These are phyloP conservation scores for Etheostoma perlongum DNA, from an alignment of 2,797 vertebrate species.

Conservation along the genomic window DNA sequence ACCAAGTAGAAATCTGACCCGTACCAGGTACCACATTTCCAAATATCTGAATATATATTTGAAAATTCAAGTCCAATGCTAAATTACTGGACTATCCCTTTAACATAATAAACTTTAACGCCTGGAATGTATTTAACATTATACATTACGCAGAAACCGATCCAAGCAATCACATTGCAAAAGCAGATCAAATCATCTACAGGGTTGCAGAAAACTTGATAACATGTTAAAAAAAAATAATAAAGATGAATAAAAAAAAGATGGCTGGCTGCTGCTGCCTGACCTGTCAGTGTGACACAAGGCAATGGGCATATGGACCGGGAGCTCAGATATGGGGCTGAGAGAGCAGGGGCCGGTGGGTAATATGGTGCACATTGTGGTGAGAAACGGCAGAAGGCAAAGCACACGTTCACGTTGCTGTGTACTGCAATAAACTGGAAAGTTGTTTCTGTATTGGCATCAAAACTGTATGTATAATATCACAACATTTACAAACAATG, in stretches of 20 bases:
- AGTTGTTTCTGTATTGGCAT: not conserved
- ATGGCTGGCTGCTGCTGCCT: constrained; percentile 36
- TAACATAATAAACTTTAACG: too few relatives aligned
- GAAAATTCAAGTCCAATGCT: not conserved
- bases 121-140: too few relatives aligned
- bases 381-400: constrained; percentile 10
- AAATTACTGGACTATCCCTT: not conserved
- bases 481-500: not conserved
- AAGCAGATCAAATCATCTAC: not conserved
- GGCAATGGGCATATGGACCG: constrained; percentile 14
- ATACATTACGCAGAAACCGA: not conserved
- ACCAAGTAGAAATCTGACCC: not conserved
- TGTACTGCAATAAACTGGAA: not conserved
- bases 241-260: constrained; percentile 2
- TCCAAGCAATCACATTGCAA: not conserved
- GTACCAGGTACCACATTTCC: not conserved
- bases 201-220: not conserved
- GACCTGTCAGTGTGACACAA: constrained; percentile 55
- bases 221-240: not conserved
- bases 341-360: not conserved
- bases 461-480: not conserved
- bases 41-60: not conserved
- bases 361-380: not conserved
- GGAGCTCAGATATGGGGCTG: constrained; percentile 15
- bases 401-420: constrained; percentile 36